Conservation (phyloP, 2,888 invertebrate genomes). For the Cryptocheilus praepositus region DNA sequence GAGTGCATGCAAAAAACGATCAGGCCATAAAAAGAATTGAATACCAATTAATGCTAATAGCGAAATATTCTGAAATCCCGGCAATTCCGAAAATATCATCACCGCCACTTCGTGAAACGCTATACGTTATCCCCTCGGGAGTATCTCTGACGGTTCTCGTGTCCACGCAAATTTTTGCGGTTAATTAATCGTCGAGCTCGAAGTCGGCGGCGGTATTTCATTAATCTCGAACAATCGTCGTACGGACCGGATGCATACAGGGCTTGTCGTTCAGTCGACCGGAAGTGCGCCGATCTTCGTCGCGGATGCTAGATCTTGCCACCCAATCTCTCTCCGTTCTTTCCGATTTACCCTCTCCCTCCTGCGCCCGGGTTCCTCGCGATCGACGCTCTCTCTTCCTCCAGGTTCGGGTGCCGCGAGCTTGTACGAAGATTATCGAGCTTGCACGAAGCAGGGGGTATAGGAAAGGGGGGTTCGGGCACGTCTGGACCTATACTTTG, state of each 20-base stretch:
- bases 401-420: slow-evolving; percentile 35
- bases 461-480: slow-evolving; percentile 13
- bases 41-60: no score
- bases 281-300: slow-evolving; percentile 24
- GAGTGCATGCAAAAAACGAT: no score
- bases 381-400: slow-evolving; percentile 12
- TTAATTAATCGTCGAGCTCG: neutral
- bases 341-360: slow-evolving; percentile 20
- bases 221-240: slow-evolving; percentile 35
- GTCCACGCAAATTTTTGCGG: no score
- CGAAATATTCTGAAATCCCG: no score
- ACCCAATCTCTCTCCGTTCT: neutral
- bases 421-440: slow-evolving; percentile 61
- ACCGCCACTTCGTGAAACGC: no score
- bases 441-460: slow-evolving; percentile 53
- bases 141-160: no score
- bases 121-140: no score
- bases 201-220: slow-evolving; percentile 14
- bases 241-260: slow-evolving; percentile 25
- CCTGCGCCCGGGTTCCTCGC: neutral
- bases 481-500: slow-evolving; percentile 28
- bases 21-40: no score
- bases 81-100: no score
- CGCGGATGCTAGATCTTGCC: slow-evolving; percentile 21
- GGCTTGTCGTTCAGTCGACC: slow-evolving; percentile 22